Percentiles rank a stretch among this genome's conserved stretches.
Conservation (phyloP, 2,113 vertebrate genomes). For the Crotalus helleri region DNA sequence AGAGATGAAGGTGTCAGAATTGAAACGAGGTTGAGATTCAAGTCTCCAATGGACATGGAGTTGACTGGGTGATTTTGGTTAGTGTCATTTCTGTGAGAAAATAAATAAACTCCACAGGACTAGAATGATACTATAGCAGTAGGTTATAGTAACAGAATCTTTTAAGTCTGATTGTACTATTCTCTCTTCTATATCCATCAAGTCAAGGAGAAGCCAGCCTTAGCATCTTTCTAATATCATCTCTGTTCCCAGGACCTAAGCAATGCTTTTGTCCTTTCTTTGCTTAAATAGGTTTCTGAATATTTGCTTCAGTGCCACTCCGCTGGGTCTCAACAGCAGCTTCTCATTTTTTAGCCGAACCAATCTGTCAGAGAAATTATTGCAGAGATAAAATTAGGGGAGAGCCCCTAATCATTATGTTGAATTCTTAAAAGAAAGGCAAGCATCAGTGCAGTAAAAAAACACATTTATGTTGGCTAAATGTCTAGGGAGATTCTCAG, state of each 20-base stretch:
- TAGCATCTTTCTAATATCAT: background rate
- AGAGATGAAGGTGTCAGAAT: background rate
- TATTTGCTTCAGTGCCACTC: background rate
- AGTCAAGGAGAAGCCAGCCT: background rate
- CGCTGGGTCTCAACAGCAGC: background rate
- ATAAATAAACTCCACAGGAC: background rate
- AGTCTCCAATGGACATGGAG: background rate
- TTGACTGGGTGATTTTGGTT: background rate
- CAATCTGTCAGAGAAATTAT: background rate
- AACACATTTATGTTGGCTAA: background rate
- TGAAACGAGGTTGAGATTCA: background rate
- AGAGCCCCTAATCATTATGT: background rate
- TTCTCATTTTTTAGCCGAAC: background rate
- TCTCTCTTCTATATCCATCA: background rate
- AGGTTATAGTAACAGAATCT: background rate
- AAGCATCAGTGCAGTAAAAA: background rate
- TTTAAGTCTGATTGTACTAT: background rate
- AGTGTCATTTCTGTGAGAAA: background rate
- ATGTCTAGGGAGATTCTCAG: no score
- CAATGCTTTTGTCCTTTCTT: background rate
- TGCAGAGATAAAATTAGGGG: background rate
- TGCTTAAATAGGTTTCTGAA: background rate
- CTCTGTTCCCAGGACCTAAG: background rate
- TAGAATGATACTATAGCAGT: background rate
- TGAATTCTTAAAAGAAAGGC: background rate